Evolutionary conservation across 2,888 invertebrate genomes (phyloP).

Genomic region (Parelbella ahira): DNA sequence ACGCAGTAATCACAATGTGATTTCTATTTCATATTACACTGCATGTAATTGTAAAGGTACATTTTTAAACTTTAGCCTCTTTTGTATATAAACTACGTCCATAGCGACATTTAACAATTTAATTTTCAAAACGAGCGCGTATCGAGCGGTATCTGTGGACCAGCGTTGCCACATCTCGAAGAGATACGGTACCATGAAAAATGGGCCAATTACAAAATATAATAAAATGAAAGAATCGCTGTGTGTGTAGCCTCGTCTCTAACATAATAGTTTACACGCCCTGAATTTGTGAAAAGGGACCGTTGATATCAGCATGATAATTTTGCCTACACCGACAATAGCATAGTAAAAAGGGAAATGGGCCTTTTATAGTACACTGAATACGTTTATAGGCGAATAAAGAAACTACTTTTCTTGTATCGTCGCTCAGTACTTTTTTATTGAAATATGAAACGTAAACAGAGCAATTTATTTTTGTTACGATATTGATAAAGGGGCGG

Average conservation of each 20-base stretch:
- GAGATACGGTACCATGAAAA: conserved; percentile 38
- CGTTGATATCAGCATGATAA: conserved; percentile 31
- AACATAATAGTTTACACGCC: conserved; percentile 67
- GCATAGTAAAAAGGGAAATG: conserved; percentile 15
- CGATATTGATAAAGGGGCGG: no score
- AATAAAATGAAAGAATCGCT: conserved; percentile 59
- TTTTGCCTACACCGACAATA: conserved; percentile 18
- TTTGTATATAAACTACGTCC: no score
- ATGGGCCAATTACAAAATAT: conserved; percentile 75
- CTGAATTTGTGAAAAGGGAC: conserved; percentile 62
- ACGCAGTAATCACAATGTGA: no score
- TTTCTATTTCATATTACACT: no score
- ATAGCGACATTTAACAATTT: conserved; percentile 9
- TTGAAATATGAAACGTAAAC: no score
- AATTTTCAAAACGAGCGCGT: neutral
- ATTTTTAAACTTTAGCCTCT: no score
- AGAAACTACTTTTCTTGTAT: conserved; percentile 1
- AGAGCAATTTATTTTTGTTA: no score
- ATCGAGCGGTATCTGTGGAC: conserved; percentile 34
- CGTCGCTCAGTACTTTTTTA: no score
- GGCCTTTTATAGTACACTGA: conserved; percentile 4
- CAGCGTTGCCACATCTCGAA: conserved; percentile 44
- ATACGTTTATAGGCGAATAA: neutral
- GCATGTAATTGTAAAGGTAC: no score
- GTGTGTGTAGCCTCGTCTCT: conserved; percentile 50